Evolutionary conservation across 2,113 vertebrate genomes (phyloP).

Genomic region (Channa argus): DNA sequence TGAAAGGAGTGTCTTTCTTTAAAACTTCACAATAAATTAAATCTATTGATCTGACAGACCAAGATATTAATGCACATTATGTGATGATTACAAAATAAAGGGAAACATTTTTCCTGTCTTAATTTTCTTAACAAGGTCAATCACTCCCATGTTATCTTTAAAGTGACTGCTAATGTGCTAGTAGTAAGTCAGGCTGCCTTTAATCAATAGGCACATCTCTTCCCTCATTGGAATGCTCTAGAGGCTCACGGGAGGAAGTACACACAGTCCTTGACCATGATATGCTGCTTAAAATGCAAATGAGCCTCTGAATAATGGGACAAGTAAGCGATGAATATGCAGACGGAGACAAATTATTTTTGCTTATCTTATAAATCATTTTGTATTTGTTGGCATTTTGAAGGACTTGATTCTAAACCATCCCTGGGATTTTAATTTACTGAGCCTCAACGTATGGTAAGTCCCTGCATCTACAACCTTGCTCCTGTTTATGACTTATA

Average conservation of each 20-base stretch:
- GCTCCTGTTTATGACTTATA: not conserved
- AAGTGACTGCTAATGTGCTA: conserved; percentile 57
- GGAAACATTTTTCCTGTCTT: conserved; percentile 36
- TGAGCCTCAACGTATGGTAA: conserved; percentile 9
- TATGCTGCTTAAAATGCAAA: conserved; percentile 78
- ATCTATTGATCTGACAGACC: conserved; percentile 61
- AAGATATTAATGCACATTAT: conserved; percentile 59
- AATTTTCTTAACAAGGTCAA: conserved; percentile 66
- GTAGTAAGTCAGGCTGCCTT: conserved; percentile 56
- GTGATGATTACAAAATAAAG: conserved; percentile 49
- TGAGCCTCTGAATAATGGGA: conserved; percentile 70
- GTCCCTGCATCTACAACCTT: conserved; percentile 12
- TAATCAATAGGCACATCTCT: conserved; percentile 70
- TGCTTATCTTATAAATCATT: conserved; percentile 69
- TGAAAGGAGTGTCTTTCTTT: conserved; percentile 47
- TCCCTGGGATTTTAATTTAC: conserved; percentile 8
- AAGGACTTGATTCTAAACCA: conserved; percentile 41
- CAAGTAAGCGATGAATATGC: conserved; percentile 77
- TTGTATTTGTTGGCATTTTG: conserved; percentile 60
- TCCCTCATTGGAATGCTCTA: conserved; percentile 74
- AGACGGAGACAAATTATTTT: conserved; percentile 65
- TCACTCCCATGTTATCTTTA: conserved; percentile 33
- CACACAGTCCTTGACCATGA: conserved; percentile 79
- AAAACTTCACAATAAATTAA: conserved; percentile 47
- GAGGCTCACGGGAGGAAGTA: conserved; percentile 59